phyloP scores from a whole-genome alignment of 2,888 invertebrate genomes.

The Schizaphis graminum region DNA sequence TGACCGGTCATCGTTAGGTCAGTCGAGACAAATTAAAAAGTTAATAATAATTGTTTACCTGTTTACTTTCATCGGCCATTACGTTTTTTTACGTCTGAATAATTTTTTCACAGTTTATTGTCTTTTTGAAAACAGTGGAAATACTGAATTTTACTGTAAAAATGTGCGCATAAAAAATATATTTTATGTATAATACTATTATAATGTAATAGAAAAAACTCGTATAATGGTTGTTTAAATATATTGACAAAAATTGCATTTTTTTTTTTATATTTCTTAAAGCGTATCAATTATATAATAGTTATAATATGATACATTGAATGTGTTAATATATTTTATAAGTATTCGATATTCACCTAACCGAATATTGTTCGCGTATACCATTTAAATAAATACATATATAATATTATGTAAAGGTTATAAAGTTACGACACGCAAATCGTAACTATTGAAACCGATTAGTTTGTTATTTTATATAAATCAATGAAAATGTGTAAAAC shows the following conservation, averaged over 20 bases:
- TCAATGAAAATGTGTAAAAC: neutral
- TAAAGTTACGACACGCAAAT: neutral
- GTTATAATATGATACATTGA: neutral
- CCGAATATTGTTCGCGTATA: neutral
- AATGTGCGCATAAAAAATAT: neutral
- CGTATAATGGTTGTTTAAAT: neutral
- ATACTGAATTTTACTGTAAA: neutral
- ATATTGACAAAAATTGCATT: neutral
- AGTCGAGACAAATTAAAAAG: neutral
- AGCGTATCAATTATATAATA: neutral
- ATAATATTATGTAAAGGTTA: neutral
- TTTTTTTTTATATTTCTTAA: neutral
- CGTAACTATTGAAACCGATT: neutral
- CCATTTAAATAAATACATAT: neutral
- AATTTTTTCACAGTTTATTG: neutral
- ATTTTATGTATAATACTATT: neutral
- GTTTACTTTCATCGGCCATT: neutral
- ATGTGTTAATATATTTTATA: neutral
- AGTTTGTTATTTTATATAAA: neutral
- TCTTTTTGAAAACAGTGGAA: neutral
- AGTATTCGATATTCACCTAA: neutral
- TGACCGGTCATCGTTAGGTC: neutral
- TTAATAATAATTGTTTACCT: neutral
- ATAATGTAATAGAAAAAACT: neutral
- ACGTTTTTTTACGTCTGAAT: neutral